Evolutionary conservation across 2,113 vertebrate species (phyloP).

Genomic region (Colossoma macropomum): DNA sequence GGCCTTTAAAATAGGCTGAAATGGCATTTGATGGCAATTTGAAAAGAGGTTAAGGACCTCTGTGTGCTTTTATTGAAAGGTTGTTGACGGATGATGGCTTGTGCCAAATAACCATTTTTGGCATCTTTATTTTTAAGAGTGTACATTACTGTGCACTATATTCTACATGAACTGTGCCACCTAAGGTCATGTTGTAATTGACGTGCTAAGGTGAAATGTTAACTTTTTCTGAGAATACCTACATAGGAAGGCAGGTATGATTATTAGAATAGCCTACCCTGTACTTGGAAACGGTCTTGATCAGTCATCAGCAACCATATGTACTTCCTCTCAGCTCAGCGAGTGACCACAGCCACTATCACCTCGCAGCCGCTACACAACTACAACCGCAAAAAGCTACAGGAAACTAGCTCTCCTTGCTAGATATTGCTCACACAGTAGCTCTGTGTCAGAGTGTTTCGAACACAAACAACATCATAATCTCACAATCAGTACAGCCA

Average conservation of each 20-base stretch:
- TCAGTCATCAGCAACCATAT: neutral
- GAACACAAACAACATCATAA: neutral
- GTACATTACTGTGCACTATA: neutral
- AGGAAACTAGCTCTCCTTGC: constrained; percentile 41
- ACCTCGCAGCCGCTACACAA: constrained; percentile 26
- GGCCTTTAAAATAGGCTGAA: too few species aligned
- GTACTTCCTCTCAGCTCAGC: constrained; percentile 42
- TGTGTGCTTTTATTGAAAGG: too few species aligned
- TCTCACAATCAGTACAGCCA: neutral
- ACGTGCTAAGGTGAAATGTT: neutral
- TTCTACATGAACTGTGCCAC: neutral
- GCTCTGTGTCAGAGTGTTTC: neutral
- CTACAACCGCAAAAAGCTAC: constrained; percentile 36
- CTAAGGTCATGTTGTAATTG: neutral
- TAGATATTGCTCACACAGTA: constrained; percentile 5
- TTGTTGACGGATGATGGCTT: too few species aligned
- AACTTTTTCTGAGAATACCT: constrained; percentile 29
- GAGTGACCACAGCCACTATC: constrained; percentile 39
- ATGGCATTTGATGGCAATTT: too few species aligned
- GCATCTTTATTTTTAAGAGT: too few species aligned
- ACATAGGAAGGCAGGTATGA: neutral
- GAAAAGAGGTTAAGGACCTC: too few species aligned
- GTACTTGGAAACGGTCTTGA: constrained; percentile 49
- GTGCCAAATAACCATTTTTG: too few species aligned
- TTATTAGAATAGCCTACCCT: constrained; percentile 28